These are phyloP conservation scores for Brachirus orientalis DNA, from an alignment of 2,113 vertebrate species.

Conservation along the genomic window DNA sequence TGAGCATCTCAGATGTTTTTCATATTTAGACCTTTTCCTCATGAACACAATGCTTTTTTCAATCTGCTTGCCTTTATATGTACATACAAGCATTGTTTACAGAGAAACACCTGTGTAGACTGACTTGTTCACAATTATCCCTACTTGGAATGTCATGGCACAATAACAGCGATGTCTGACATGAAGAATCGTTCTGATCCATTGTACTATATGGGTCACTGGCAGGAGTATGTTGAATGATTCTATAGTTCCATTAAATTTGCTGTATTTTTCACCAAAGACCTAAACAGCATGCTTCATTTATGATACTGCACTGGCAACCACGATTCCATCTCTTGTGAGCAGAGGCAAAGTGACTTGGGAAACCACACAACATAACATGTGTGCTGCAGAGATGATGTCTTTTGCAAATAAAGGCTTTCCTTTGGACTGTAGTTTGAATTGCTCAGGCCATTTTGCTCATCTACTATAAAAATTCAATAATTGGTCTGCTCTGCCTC, in stretches of 20 bases:
- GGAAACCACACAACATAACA: slow-evolving; percentile 47
- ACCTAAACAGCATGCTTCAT: slow-evolving; percentile 75
- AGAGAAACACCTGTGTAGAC: slow-evolving; percentile 71
- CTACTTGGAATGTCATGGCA: slow-evolving; percentile 62
- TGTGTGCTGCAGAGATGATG: slow-evolving; percentile 53
- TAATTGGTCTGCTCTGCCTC: slow-evolving; percentile 63
- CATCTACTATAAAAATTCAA: slow-evolving; percentile 53
- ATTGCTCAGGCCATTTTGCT: slow-evolving; percentile 47
- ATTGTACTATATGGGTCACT: slow-evolving; percentile 36
- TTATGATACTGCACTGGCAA: slow-evolving; percentile 70
- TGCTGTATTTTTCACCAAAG: slow-evolving; percentile 48
- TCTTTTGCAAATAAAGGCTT: slow-evolving; percentile 59
- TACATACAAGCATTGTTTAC: slow-evolving; percentile 81
- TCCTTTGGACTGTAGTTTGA: slow-evolving; percentile 44
- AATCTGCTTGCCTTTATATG: slow-evolving; percentile 76
- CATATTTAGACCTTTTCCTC: slow-evolving; percentile 50
- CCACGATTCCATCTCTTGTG: slow-evolving; percentile 54
- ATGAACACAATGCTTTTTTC: slow-evolving; percentile 52
- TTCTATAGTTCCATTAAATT: slow-evolving; percentile 46
- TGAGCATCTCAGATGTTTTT: slow-evolving; percentile 44
- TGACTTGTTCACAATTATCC: slow-evolving; percentile 64
- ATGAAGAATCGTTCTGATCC: slow-evolving; percentile 44
- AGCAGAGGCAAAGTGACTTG: slow-evolving; percentile 52
- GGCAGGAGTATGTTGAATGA: slow-evolving; percentile 25
- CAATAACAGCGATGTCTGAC: slow-evolving; percentile 55